Evolutionary conservation across 2,797 vertebrate species (phyloP).

Genomic region (Thunnus albacares): DNA sequence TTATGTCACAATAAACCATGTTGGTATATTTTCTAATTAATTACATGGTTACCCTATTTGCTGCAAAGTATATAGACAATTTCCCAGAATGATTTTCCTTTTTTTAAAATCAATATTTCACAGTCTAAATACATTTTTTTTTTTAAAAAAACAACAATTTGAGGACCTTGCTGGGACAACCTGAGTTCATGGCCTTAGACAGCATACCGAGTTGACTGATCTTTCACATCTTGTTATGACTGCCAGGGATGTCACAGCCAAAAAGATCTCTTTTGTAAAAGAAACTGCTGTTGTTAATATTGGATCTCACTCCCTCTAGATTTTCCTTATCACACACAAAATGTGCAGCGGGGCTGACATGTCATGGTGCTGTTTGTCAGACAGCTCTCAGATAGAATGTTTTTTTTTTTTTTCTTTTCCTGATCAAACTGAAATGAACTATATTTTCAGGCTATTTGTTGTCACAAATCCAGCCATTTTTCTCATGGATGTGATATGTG

Average conservation of each 20-base stretch:
- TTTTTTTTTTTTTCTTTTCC: conserved; percentile 6
- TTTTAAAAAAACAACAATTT: too few species aligned
- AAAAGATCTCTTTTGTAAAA: conserved; percentile 67
- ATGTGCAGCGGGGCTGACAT: conserved; percentile 71
- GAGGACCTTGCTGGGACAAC: not conserved
- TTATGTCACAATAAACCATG: too few species aligned
- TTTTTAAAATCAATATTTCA: not conserved
- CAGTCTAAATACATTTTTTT: too few species aligned
- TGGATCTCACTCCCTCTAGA: conserved; percentile 63
- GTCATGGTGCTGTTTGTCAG: conserved; percentile 68
- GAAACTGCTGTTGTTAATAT: conserved; percentile 61
- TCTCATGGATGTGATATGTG: conserved; percentile 48
- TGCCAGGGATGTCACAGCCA: conserved; percentile 56
- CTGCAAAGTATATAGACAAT: not conserved
- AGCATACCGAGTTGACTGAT: conserved; percentile 20
- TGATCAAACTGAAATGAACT: conserved; percentile 72
- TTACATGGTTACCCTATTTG: not conserved
- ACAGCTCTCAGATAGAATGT: conserved; percentile 61
- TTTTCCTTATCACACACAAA: conserved; percentile 77
- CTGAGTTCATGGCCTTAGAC: not conserved
- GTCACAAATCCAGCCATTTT: conserved; percentile 65
- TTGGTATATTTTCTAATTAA: not conserved
- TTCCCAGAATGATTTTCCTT: not conserved
- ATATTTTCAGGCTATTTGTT: conserved; percentile 73
- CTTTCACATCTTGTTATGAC: conserved; percentile 33